Evolutionary conservation across 2,797 vertebrate genomes (phyloP).

Genomic region (Thunnus albacares): DNA sequence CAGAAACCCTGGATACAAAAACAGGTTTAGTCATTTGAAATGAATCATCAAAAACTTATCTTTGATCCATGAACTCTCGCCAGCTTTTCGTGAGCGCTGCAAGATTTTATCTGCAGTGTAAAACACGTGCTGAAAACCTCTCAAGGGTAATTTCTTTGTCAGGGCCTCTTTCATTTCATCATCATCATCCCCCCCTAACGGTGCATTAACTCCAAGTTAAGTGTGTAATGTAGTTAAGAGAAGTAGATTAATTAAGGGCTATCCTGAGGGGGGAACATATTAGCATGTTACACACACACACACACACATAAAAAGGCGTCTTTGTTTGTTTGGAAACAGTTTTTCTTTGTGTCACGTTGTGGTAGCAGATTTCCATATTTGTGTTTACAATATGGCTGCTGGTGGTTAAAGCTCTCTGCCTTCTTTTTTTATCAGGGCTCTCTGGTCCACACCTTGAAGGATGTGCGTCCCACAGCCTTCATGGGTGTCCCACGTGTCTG

Average conservation of each 20-base stretch:
- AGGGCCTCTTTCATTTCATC: not conserved
- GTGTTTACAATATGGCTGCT: too few relatives aligned
- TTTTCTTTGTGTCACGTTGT: not conserved
- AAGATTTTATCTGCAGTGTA: not conserved
- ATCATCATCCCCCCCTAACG: not conserved
- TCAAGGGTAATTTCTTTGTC: not conserved
- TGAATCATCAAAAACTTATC: not conserved
- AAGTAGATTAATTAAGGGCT: not conserved
- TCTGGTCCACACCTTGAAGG: conserved; percentile 90
- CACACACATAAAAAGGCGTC: not conserved
- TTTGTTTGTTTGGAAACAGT: conserved; percentile 16
- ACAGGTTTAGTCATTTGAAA: too few relatives aligned
- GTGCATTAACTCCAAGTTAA: not conserved
- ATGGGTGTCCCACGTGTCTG: conserved; percentile 95
- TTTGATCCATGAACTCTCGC: not conserved
- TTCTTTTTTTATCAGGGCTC: conserved; percentile 85
- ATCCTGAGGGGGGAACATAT: not conserved
- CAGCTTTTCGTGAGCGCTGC: conserved; percentile 3
- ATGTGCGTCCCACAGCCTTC: conserved; percentile 93
- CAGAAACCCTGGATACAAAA: too few relatives aligned
- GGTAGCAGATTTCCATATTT: not conserved
- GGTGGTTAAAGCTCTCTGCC: too few relatives aligned
- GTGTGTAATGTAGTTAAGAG: conserved; percentile 36
- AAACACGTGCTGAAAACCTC: not conserved
- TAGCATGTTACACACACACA: not conserved